Evolutionary conservation across 2,888 invertebrate species (phyloP), one percentile per base, ranked within the genome.

Genomic region (Lycaena phlaeas): DNA sequence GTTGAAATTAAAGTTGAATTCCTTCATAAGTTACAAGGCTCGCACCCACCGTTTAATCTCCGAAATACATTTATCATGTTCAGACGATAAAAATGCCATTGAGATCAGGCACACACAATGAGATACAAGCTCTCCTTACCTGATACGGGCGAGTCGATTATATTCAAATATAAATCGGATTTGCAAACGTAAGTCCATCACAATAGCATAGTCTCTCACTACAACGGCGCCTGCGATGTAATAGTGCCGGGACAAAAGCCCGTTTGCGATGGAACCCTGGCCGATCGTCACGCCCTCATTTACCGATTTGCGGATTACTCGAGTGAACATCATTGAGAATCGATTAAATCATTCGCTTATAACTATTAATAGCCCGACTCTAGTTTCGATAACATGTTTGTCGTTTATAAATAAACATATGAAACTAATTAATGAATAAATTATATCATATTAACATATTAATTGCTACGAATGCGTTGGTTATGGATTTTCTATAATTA

Each of bases 81-180:
- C 69, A 68, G 59, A 59, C 71, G 76, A 81, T 81, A 81, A 84
- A 81, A 79, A 81, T 75, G 64, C 78, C 77, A 75, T 77, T 72
- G 71, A 75, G 78, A 74, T 77, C 71, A 71, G 71, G 58, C 69
- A 61, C 54, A 71, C 62, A 82, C 82, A 82, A 82, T 76, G 66
- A 64, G 65, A 57, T 65, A 70, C 74, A 66, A 64, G 67, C 68
- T 58, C 66, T 61, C 57, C 58, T 65, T 77, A 78, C 79, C 77
- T 71, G 81, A 77, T 72, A 64, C 61, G 68, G 61, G 73, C 73
- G 75, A 81, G 76, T 82, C 82, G 79, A 84, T 84, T 82, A 84
- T 82, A 84, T 84, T 84, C 81, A 81, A 84, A 84, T 84, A 79
- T 75, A 81, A 84, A 84, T 81, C 82, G 77, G 82, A 84, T 84